These are phyloP conservation scores for Molossus alvarezi DNA, from an alignment of 2,797 vertebrate species.

Conservation along the genomic window DNA sequence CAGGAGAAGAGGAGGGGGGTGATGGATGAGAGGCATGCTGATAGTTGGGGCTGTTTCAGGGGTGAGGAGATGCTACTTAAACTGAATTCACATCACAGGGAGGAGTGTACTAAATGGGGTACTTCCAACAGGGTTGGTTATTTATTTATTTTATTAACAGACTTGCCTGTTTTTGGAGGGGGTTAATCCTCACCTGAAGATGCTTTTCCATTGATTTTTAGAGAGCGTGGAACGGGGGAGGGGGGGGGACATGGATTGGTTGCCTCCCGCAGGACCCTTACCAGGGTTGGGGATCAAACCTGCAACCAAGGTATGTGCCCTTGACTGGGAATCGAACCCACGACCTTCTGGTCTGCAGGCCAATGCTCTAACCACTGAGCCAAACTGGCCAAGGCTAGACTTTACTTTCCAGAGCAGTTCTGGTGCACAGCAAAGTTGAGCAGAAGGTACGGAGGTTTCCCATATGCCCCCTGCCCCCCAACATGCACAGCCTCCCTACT, in stretches of 20 bases:
- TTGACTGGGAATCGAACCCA: not conserved
- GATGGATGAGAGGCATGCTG: not conserved
- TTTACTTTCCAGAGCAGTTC: not conserved
- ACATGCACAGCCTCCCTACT: accelerated
- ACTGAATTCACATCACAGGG: accelerated
- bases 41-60: not conserved
- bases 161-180: not conserved
- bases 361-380: not conserved
- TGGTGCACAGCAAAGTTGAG: not conserved
- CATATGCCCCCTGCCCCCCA: accelerated
- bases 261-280: not conserved
- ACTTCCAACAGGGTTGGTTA: not conserved
- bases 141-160: not conserved
- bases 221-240: too few species aligned
- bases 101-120: not conserved
- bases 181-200: too few species aligned
- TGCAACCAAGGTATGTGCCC: not conserved
- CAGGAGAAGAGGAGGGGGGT: not conserved
- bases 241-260: not conserved
- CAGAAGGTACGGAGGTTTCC: not conserved
- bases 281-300: not conserved
- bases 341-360: not conserved
- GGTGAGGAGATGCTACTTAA: not conserved
- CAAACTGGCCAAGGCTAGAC: not conserved
- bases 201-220: not conserved